Evolutionary conservation across 2,113 vertebrate species (phyloP).

Genomic region (Crotalus tigris): DNA sequence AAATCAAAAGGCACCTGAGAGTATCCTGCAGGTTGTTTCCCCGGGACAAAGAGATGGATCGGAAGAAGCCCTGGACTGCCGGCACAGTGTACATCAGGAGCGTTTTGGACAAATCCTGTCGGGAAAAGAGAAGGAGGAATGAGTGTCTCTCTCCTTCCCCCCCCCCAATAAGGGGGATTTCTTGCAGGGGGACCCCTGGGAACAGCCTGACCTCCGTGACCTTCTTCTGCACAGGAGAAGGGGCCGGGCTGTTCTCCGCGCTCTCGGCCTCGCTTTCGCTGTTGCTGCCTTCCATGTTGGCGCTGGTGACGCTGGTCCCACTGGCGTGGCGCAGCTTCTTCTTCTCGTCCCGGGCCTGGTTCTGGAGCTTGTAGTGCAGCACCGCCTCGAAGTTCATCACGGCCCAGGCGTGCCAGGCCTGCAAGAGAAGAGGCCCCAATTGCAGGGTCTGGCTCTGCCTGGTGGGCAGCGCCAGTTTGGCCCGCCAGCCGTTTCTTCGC

Average conservation of each 20-base stretch:
- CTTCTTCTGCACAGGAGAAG: slow-evolving; percentile 92
- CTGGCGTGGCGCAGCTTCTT: slow-evolving; percentile 90
- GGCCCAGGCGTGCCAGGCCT: slow-evolving; percentile 99
- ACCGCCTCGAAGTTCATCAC: slow-evolving; percentile 99
- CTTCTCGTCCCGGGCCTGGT: slow-evolving; percentile 90
- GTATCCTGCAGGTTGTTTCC: slow-evolving; percentile 98
- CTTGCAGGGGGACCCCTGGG: neutral
- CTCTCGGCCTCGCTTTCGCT: slow-evolving; percentile 93
- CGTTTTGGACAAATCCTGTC: slow-evolving; percentile 93
- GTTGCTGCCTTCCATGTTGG: slow-evolving; percentile 90
- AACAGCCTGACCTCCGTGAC: slow-evolving; percentile 81
- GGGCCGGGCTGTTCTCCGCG: slow-evolving; percentile 87
- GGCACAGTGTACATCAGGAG: slow-evolving; percentile 94
- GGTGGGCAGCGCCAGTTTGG: neutral
- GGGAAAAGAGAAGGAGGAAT: slow-evolving; percentile 34
- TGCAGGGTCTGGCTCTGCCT: neutral
- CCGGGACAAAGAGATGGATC: slow-evolving; percentile 94
- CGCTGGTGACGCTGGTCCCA: slow-evolving; percentile 83
- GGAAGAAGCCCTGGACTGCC: slow-evolving; percentile 97
- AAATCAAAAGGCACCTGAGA: slow-evolving; percentile 76
- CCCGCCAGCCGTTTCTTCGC: neutral
- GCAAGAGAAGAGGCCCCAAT: neutral
- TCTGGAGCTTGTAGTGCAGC: slow-evolving; percentile 97
- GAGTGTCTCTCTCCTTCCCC: neutral
- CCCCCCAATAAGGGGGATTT: neutral